A percentile compares a stretch with the other conserved stretches of the same genome.
Conservation (phyloP, 2,113 vertebrate genomes). For the Baryphthengus martii region DNA sequence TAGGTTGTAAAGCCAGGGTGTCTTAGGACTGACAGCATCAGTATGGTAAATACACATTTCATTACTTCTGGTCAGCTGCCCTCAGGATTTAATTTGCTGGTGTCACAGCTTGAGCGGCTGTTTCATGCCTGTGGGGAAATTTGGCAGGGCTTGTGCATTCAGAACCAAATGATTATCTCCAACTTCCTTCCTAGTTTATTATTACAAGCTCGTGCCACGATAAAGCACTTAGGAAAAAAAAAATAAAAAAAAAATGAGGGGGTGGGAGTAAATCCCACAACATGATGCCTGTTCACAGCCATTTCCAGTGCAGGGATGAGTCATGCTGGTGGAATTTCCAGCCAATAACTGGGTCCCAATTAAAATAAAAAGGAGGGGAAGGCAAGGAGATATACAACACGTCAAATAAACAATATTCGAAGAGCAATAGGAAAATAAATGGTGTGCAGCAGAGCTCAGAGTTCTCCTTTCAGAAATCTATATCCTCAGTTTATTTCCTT, state of each 20-base stretch:
- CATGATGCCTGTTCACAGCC: background rate
- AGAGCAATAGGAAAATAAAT: constrained; percentile 31
- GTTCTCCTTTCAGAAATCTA: background rate
- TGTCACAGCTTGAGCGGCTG: constrained; percentile 55
- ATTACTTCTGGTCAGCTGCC: constrained; percentile 67
- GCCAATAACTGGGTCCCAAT: background rate
- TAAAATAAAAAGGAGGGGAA: background rate
- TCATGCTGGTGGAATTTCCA: constrained; percentile 33
- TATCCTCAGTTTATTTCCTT: background rate
- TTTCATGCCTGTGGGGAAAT: constrained; percentile 61
- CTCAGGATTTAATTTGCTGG: constrained; percentile 64
- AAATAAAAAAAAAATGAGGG: no score
- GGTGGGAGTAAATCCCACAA: background rate
- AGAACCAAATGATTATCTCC: constrained; percentile 52
- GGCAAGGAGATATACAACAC: background rate
- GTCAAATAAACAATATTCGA: background rate
- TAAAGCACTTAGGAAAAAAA: background rate
- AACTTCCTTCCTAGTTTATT: constrained; percentile 56
- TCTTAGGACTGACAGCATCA: constrained; percentile 65
- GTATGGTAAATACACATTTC: constrained; percentile 69
- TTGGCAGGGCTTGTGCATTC: constrained; percentile 55
- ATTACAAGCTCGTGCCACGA: constrained; percentile 5
- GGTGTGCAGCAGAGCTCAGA: background rate
- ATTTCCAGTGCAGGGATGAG: background rate
- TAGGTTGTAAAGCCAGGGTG: background rate